Evolutionary conservation across 64 coral and sea anemone genomes (phyloP).

Genomic region (Montipora sp.): DNA sequence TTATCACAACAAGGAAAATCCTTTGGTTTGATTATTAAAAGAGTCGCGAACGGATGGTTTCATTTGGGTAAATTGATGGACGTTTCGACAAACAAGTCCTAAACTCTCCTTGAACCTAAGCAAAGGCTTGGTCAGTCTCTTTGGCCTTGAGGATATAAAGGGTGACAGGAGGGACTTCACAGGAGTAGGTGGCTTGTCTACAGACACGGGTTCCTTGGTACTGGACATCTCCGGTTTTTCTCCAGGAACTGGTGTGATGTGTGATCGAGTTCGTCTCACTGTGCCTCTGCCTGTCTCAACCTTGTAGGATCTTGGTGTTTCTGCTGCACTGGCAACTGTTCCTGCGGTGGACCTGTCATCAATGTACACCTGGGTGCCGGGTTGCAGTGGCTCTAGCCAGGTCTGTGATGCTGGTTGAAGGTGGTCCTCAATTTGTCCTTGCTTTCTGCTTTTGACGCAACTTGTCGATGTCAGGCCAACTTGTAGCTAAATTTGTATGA

Average conservation of each 20-base stretch:
- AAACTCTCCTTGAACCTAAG: no score
- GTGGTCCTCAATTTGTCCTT: constrained; percentile 3
- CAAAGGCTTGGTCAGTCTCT: no score
- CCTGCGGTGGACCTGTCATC: background rate
- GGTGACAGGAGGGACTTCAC: no score
- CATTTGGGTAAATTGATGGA: no score
- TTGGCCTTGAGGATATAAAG: no score
- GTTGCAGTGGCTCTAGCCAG: background rate
- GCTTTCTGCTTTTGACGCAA: background rate
- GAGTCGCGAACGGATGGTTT: no score
- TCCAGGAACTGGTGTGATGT: background rate
- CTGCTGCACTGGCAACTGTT: background rate
- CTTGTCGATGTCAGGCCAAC: constrained; percentile 6
- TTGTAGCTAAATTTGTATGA: background rate
- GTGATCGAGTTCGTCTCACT: constrained; percentile 35
- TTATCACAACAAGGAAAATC: no score
- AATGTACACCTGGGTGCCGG: constrained; percentile 12
- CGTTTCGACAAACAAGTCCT: no score
- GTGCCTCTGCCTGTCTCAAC: constrained; percentile 36
- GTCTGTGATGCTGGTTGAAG: constrained; percentile 22
- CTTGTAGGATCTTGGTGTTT: constrained; percentile 55
- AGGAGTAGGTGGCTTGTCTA: background rate
- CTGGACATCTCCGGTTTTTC: no score
- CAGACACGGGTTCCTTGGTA: background rate
- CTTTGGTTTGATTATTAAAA: no score